phyloP scores from a whole-genome alignment of 2,113 vertebrate species.

The Chaetodon trifascialis region DNA sequence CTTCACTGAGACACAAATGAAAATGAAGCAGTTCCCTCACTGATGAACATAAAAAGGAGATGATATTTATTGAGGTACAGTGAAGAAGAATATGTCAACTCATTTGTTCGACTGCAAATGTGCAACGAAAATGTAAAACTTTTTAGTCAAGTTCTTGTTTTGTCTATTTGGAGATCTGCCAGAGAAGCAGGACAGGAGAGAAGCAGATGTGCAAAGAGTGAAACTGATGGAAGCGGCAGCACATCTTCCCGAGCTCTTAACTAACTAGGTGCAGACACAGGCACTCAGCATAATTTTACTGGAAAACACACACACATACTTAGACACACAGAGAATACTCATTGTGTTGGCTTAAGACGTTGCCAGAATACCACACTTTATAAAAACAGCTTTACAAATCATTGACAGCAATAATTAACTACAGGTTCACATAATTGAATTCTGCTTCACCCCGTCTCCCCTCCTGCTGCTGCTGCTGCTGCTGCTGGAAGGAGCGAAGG shows the following conservation, averaged over 20 bases:
- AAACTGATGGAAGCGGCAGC: constrained; percentile 30
- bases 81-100: background rate
- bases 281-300: constrained; percentile 53
- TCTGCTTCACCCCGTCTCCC: constrained; percentile 60
- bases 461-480: constrained; percentile 35
- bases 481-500: constrained; percentile 57
- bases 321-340: constrained; percentile 52
- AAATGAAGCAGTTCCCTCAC: no score
- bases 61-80: constrained; percentile 5
- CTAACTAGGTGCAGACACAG: constrained; percentile 64
- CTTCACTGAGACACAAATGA: background rate
- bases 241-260: constrained; percentile 45
- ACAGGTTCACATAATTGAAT: constrained; percentile 80
- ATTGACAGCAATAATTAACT: constrained; percentile 81
- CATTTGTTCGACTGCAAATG: background rate
- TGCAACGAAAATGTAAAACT: background rate
- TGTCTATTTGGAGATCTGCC: background rate
- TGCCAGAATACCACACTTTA: constrained; percentile 80
- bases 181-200: constrained; percentile 17
- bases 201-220: constrained; percentile 50
- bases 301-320: constrained; percentile 55
- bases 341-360: constrained; percentile 57
- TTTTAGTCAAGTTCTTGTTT: constrained; percentile 9
- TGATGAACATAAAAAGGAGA: background rate
- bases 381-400: constrained; percentile 81